Conservation (phyloP, 1,140 invertebrate species). For the Drosophila ambigua region DNA sequence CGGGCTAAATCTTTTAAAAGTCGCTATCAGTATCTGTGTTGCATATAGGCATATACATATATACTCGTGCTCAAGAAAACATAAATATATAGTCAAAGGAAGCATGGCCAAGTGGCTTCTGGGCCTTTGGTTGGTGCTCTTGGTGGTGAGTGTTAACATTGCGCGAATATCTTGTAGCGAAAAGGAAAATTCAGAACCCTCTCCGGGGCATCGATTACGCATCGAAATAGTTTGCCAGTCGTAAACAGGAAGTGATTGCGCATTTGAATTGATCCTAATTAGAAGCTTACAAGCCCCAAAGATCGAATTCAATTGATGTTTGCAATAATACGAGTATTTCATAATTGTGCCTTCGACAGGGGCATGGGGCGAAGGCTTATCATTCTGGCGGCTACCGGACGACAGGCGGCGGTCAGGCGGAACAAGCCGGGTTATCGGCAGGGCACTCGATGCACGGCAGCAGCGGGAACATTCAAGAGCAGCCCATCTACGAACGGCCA, state of each 20-base stretch:
- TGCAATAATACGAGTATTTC: slow-evolving; percentile 42
- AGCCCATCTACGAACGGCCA: slow-evolving; percentile 61
- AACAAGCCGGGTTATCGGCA: slow-evolving; percentile 54
- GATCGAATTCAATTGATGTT: slow-evolving; percentile 20
- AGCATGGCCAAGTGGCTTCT: slow-evolving; percentile 39
- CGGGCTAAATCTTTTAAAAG: neutral
- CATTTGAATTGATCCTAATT: slow-evolving; percentile 25
- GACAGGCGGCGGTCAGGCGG: slow-evolving; percentile 29
- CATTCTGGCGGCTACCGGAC: slow-evolving; percentile 50
- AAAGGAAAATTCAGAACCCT: no score
- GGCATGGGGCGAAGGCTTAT: slow-evolving; percentile 58
- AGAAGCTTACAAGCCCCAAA: slow-evolving; percentile 2
- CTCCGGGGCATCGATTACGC: no score
- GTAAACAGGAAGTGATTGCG: no score
- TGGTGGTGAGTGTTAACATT: slow-evolving; percentile 43
- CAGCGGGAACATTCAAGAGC: slow-evolving; percentile 44
- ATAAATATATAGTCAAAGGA: neutral
- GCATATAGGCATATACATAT: slow-evolving; percentile 3
- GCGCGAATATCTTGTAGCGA: neutral
- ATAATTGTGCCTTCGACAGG: slow-evolving; percentile 63
- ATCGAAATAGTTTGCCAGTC: no score
- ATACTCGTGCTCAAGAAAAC: neutral
- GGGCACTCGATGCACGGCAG: slow-evolving; percentile 22
- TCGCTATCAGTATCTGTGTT: slow-evolving; percentile 32
- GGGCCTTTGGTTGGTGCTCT: slow-evolving; percentile 27